Conservation (phyloP, 2,797 vertebrate species). For the Sebastes diploproa region DNA sequence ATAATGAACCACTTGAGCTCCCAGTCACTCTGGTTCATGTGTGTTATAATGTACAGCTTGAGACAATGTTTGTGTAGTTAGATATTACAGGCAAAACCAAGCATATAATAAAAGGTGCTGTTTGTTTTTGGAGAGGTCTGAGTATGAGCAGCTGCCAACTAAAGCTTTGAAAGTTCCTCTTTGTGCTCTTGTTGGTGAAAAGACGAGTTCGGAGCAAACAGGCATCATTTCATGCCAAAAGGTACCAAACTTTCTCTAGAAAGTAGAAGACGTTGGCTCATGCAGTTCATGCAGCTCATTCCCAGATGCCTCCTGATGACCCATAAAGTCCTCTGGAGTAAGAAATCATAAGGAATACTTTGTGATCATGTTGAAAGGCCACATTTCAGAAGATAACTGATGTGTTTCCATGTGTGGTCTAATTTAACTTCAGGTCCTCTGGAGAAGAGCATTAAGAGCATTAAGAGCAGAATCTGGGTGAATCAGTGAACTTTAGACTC, state of each 20-base stretch:
- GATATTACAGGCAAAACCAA: not conserved
- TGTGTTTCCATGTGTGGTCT: conserved; percentile 19
- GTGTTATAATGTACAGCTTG: not conserved
- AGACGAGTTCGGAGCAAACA: not conserved
- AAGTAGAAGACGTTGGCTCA: not conserved
- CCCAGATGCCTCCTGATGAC: conserved; percentile 3
- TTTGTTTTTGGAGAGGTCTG: not conserved
- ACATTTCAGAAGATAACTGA: conserved; percentile 12
- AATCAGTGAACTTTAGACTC: not conserved
- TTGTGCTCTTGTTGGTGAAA: not conserved
- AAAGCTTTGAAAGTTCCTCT: not conserved
- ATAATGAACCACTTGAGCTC: not conserved
- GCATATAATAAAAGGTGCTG: not conserved
- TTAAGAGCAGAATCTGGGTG: conserved; percentile 4
- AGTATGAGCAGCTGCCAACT: not conserved
- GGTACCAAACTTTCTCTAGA: not conserved
- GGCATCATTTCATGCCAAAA: not conserved
- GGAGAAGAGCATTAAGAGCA: not conserved
- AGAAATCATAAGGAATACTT: conserved; percentile 9
- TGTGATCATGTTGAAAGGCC: not conserved
- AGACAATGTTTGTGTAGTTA: not conserved
- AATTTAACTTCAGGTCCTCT: conserved; percentile 16
- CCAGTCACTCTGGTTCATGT: not conserved
- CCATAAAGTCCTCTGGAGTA: conserved; percentile 7
- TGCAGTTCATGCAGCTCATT: not conserved